phyloP scores from a whole-genome alignment of 2,797 vertebrate genomes.

The Bradypodion ventrale region DNA sequence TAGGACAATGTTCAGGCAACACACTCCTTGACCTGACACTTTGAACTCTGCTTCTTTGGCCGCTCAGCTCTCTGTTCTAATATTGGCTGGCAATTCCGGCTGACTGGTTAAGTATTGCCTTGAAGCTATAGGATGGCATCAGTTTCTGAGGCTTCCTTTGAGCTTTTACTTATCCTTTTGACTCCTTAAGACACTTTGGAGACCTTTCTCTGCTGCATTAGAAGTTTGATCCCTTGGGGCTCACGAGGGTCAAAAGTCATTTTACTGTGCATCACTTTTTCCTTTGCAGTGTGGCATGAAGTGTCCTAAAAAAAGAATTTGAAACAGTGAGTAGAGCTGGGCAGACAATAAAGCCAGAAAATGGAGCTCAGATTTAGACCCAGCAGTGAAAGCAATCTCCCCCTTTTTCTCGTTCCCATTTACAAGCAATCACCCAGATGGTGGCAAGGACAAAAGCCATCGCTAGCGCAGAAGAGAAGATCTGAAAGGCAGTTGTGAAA shows the following conservation, averaged over 20 bases:
- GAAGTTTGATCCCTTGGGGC: slow-evolving; percentile 4
- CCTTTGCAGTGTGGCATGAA: background rate
- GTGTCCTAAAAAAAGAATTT: slow-evolving; percentile 15
- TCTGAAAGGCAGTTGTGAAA: background rate
- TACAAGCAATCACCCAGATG: background rate
- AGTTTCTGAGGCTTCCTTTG: slow-evolving; percentile 1
- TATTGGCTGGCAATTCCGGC: background rate
- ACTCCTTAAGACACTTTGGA: background rate
- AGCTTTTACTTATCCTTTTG: background rate
- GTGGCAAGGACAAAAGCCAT: background rate
- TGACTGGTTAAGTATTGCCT: background rate
- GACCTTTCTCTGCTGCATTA: background rate
- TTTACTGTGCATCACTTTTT: background rate
- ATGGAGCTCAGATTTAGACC: slow-evolving; percentile 14
- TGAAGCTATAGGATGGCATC: background rate
- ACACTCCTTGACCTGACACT: too few species aligned
- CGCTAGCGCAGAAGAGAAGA: background rate
- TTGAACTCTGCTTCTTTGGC: background rate
- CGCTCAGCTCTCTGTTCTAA: background rate
- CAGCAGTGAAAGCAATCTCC: slow-evolving; percentile 1
- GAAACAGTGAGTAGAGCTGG: slow-evolving; percentile 5
- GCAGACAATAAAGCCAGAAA: background rate
- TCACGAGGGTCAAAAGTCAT: background rate
- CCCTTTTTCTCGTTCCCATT: background rate
- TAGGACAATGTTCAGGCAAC: too few species aligned